phyloP scores from a whole-genome alignment of 2,888 invertebrate species.

The Troides aeacus region DNA sequence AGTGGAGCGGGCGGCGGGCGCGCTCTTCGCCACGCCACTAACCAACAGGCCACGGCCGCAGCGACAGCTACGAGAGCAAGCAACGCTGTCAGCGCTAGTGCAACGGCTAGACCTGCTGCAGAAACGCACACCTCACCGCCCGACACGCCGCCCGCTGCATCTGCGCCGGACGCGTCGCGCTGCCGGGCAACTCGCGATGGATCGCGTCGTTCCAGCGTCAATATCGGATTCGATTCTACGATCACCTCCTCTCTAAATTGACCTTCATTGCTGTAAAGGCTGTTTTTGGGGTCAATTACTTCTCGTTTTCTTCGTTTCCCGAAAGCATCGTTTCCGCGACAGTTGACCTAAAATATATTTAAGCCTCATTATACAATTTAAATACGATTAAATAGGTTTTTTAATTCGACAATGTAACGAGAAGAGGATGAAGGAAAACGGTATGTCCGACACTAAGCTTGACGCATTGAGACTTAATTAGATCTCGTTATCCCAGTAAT shows the following conservation, averaged over 20 bases:
- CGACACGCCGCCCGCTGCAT: conserved; percentile 81
- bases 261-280: conserved; percentile 85
- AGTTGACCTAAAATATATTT: conserved; percentile 84
- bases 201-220: conserved; percentile 92
- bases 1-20: conserved; percentile 93
- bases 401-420: too few species aligned
- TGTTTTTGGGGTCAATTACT: conserved; percentile 67
- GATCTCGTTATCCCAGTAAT: too few species aligned
- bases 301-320: conserved; percentile 88
- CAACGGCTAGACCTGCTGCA: conserved; percentile 95
- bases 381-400: too few species aligned
- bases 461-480: too few species aligned
- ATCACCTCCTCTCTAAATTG: conserved; percentile 95
- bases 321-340: conserved; percentile 93
- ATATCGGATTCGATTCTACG: conserved; percentile 94
- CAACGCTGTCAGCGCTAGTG: conserved; percentile 93
- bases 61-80: conserved; percentile 95
- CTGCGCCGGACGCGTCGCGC: conserved; percentile 88
- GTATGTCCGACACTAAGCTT: too few species aligned
- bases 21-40: conserved; percentile 94
- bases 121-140: conserved; percentile 94
- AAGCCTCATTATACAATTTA: too few species aligned
- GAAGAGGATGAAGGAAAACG: too few species aligned
- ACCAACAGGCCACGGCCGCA: conserved; percentile 96
- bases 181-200: conserved; percentile 87